A percentile compares a stretch with the other conserved stretches of the same genome.
Conservation (phyloP, 2,113 vertebrate species). For the Mionectes macconnelli region DNA sequence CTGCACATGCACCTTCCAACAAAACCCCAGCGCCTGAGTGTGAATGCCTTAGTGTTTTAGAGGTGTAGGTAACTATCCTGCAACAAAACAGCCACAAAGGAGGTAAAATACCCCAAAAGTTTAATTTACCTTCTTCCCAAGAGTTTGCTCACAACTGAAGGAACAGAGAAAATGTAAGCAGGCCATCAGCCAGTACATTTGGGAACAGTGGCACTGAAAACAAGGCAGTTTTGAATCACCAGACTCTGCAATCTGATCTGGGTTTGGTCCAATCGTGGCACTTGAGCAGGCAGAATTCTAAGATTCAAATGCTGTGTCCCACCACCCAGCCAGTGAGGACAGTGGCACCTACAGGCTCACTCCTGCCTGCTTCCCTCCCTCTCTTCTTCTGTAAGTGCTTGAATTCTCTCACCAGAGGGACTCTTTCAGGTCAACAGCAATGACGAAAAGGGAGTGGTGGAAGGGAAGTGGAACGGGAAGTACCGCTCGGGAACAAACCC, state of each 20-base stretch:
- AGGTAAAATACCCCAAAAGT: neutral
- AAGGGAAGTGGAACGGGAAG: slow-evolving; percentile 66
- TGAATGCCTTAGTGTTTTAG: neutral
- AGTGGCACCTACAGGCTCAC: too few species aligned
- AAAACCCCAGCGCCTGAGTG: accelerated
- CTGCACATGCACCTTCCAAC: neutral
- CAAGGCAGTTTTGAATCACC: neutral
- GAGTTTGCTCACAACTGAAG: neutral
- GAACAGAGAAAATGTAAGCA: neutral
- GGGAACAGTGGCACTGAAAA: neutral
- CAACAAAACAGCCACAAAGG: neutral
- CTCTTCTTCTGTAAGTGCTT: neutral
- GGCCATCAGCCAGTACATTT: neutral
- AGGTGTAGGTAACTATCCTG: neutral
- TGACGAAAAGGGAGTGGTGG: slow-evolving; percentile 81
- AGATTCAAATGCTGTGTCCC: neutral
- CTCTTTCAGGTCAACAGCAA: slow-evolving; percentile 80
- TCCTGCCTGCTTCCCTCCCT: neutral
- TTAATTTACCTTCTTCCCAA: neutral
- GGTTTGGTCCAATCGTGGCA: neutral
- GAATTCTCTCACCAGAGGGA: neutral
- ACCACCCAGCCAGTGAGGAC: neutral
- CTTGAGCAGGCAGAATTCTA: neutral
- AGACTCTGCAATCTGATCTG: neutral
- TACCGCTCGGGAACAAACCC: slow-evolving; percentile 53